Evolutionary conservation across 2,113 vertebrate genomes (phyloP).

Genomic region (Saccopteryx bilineata): DNA sequence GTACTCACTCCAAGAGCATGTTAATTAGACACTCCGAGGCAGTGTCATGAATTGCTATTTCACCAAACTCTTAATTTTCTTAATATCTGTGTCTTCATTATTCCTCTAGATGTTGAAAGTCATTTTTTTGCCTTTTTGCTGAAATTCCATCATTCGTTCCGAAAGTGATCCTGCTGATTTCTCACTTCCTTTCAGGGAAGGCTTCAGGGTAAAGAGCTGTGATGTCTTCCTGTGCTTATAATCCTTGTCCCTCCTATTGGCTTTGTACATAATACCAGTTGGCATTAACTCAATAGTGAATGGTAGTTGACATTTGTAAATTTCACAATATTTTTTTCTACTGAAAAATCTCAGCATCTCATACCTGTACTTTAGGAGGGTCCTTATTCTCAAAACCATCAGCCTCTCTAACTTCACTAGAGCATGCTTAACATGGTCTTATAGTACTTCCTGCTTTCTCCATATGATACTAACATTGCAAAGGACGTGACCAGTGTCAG

Average conservation of each 20-base stretch:
- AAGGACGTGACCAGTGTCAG: not conserved
- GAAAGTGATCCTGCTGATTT: not conserved
- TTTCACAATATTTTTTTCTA: not conserved
- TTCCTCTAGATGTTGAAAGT: not conserved
- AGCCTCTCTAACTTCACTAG: not conserved
- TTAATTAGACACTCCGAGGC: not conserved
- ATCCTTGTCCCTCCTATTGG: not conserved
- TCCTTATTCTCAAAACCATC: not conserved
- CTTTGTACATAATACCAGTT: not conserved
- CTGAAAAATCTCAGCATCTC: not conserved
- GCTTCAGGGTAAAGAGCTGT: not conserved
- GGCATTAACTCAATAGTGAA: not conserved
- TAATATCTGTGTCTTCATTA: not conserved
- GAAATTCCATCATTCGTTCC: not conserved
- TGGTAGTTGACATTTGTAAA: not conserved
- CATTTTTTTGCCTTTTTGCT: not conserved
- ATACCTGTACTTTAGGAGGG: not conserved
- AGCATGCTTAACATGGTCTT: accelerated
- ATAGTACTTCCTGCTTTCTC: not conserved
- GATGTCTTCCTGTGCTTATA: not conserved
- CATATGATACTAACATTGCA: not conserved
- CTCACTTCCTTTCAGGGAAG: not conserved
- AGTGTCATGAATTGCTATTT: not conserved
- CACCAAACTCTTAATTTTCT: not conserved
- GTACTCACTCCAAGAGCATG: not conserved